These are phyloP conservation scores for Triplophysa siluroides DNA, from an alignment of 2,113 vertebrate species.

Conservation along the genomic window DNA sequence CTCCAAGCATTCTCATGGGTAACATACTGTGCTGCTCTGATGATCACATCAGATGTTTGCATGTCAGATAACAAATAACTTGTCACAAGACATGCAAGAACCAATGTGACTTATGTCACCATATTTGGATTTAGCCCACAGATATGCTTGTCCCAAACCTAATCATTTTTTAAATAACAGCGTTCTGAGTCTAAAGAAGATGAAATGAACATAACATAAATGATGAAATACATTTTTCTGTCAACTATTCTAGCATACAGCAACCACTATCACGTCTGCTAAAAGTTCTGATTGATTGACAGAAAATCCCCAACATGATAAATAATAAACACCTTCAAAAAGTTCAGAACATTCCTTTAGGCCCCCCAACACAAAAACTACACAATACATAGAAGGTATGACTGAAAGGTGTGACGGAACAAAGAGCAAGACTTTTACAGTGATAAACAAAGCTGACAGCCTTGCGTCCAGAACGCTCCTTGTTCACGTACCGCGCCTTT, in stretches of 20 bases:
- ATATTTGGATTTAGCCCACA: too few species aligned
- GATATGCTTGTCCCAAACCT: too few species aligned
- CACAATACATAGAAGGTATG: neutral
- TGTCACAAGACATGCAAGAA: too few species aligned
- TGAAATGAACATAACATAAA: too few species aligned
- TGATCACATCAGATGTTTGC: neutral
- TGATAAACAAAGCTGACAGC: conserved; percentile 7
- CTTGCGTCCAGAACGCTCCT: neutral
- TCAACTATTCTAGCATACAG: too few species aligned
- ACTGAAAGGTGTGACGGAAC: conserved; percentile 10
- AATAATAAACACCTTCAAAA: conserved; percentile 21
- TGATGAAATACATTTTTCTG: too few species aligned
- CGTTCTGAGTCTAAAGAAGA: too few species aligned
- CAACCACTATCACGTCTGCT: neutral
- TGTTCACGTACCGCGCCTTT: conserved; percentile 84
- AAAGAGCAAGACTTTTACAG: conserved; percentile 20
- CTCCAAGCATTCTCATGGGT: neutral
- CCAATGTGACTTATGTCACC: too few species aligned
- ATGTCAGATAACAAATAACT: neutral
- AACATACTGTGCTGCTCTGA: neutral
- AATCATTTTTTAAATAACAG: too few species aligned
- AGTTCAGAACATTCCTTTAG: neutral
- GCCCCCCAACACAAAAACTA: conserved; percentile 7
- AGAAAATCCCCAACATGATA: neutral
- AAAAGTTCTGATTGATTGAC: neutral